Conservation (phyloP, 2,797 vertebrate species). For the Esox lucius region DNA sequence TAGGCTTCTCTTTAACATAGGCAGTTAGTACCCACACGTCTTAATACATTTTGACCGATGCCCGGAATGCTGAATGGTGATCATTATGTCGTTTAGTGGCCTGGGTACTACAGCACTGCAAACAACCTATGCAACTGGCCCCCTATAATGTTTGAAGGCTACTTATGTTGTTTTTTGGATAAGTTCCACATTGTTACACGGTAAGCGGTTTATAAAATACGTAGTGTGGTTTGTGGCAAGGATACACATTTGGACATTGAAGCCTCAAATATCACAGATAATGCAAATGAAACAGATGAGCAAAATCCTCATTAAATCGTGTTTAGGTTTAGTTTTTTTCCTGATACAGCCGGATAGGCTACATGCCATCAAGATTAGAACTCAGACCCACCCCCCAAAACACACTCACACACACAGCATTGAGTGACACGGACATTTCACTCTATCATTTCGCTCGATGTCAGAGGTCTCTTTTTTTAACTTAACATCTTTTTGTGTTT, state of each 20-base stretch:
- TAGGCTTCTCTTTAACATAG: conserved; percentile 56
- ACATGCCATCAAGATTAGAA: neutral
- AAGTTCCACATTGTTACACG: neutral
- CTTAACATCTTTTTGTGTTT: conserved; percentile 15
- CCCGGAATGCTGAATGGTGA: conserved; percentile 37
- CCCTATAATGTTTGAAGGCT: conserved; percentile 16
- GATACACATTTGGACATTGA: neutral
- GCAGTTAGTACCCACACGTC: conserved; percentile 44
- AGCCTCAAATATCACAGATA: neutral
- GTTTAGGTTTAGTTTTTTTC: neutral
- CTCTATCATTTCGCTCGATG: conserved; percentile 3
- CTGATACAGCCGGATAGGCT: neutral
- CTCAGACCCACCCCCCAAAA: neutral
- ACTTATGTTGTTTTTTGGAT: neutral
- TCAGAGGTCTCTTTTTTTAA: conserved; percentile 18
- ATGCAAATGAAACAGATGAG: neutral
- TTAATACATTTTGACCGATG: conserved; percentile 36
- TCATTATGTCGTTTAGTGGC: conserved; percentile 39
- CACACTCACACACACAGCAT: neutral
- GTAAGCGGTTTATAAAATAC: neutral
- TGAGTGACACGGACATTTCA: conserved; percentile 2
- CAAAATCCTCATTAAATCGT: neutral
- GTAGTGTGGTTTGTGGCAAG: neutral
- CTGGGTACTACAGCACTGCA: conserved; percentile 28
- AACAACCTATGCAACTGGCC: conserved; percentile 11